A percentile compares a stretch with the other conserved stretches of the same genome.
Conservation (phyloP, 2,113 vertebrate genomes). For the Nibea albiflora region DNA sequence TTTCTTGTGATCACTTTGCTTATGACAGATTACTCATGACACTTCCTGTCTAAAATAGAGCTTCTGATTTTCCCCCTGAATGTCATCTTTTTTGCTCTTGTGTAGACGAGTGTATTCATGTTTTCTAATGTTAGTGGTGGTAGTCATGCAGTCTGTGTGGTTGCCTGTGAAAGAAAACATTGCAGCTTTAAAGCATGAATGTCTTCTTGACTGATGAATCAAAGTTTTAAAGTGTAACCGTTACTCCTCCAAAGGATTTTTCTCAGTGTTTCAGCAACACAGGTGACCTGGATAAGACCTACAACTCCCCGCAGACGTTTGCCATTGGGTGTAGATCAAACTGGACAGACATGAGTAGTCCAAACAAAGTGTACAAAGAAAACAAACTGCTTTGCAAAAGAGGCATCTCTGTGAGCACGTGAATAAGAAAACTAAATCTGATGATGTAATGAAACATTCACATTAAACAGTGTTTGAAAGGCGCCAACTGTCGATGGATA, state of each 20-base stretch:
- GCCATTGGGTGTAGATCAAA: neutral
- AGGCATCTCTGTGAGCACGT: neutral
- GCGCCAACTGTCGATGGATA: neutral
- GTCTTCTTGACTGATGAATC: neutral
- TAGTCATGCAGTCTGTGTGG: neutral
- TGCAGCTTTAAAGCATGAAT: neutral
- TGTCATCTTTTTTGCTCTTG: neutral
- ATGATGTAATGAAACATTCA: neutral
- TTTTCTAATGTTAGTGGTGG: neutral
- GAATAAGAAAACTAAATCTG: neutral
- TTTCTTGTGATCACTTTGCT: conserved; percentile 13
- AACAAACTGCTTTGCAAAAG: neutral
- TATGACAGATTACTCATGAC: too few relatives aligned
- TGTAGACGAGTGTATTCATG: neutral
- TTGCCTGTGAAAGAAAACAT: neutral
- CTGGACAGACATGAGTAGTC: neutral
- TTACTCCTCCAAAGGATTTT: neutral
- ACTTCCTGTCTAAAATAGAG: neutral
- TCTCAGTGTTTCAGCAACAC: neutral
- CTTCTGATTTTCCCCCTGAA: neutral
- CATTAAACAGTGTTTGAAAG: neutral
- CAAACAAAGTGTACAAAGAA: neutral
- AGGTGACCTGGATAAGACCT: neutral
- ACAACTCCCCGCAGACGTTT: neutral
- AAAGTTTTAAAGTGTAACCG: neutral